Evolutionary conservation across 2,888 invertebrate genomes (phyloP).

Genomic region (Caenorhabditis sulstoni): DNA sequence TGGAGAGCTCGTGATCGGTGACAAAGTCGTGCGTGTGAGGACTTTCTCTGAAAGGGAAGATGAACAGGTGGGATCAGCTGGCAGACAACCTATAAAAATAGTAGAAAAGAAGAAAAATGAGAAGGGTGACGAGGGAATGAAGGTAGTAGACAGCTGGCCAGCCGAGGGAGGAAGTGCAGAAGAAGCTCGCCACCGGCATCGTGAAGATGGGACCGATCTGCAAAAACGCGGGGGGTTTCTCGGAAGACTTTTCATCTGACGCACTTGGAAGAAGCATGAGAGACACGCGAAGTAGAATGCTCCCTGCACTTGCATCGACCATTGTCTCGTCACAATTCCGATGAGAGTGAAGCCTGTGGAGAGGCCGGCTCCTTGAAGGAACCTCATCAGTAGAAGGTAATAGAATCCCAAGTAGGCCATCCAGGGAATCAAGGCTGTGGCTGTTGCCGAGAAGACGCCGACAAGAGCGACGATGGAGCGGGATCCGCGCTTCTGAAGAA

Average conservation of each 20-base stretch:
- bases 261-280: constrained; percentile 65
- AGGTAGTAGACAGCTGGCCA: constrained; percentile 71
- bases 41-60: constrained; percentile 66
- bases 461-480: constrained; percentile 57
- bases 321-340: constrained; percentile 65
- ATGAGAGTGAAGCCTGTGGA: constrained; percentile 64
- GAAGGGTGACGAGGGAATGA: constrained; percentile 65
- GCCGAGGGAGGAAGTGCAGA: constrained; percentile 66
- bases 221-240: no score
- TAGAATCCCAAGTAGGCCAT: constrained; percentile 64
- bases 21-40: constrained; percentile 63
- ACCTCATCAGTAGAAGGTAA: constrained; percentile 62
- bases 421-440: constrained; percentile 63
- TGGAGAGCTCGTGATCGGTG: constrained; percentile 57
- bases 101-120: constrained; percentile 63
- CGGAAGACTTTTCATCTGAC: no score
- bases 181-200: constrained; percentile 67
- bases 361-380: constrained; percentile 62
- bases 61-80: no score
- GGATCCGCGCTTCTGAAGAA: constrained; percentile 61
- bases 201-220: constrained; percentile 70
- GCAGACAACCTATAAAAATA: no score
- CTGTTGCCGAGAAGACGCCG: constrained; percentile 62
- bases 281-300: constrained; percentile 64
- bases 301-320: constrained; percentile 67